Evolutionary conservation across 2,113 vertebrate genomes (phyloP), one percentile per base, ranked within the genome.

Genomic region (Scartelaos histophorus): DNA sequence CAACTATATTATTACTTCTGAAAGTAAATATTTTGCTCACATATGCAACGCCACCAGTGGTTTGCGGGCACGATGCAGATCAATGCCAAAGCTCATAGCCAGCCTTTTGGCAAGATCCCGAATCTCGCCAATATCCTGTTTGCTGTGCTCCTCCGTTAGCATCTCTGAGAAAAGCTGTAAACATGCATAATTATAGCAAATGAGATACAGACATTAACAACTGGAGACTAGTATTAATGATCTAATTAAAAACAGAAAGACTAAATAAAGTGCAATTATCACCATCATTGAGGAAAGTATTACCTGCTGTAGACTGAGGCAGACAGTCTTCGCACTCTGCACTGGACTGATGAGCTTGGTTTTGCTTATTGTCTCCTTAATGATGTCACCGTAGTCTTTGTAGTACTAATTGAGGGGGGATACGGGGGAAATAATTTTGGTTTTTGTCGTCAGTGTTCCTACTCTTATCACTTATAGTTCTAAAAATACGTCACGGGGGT

Each of bases 251-350:
- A 66, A 66, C 17, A 62, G 58, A 17, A 34, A 34, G 24, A 13
- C 38, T 61, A 7, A 13, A 7, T 60, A 34, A 35, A 66, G 4
- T 13, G 25, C 29, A 16, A 58, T 4, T 51, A 47, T 34, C 3
- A 22, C 16, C 0, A 45, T 24, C 10, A 46, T n/a, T n/a, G 45
- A 17, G 7, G 24, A 64, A 64, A 29, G 24, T 16, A 29, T 62
- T 51, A 97, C 96, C 96, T 98, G 96, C 82, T 95, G 94, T 60
- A 97, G 91, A 86, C 92, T 93, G 58, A 98, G 91, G 51, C 96
- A 93, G 43, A 98, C 78, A 0, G 93, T 95, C 76, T 58, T 93
- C 69, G 95, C 95, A n/a, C 94, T 96, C 68, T 92, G 90, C 0
- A 91, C 88, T 12, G 93, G 91, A 89, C 83, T 92, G 51, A 96